Evolutionary conservation across 2,888 invertebrate genomes (phyloP).

Genomic region (Agonopterix arenella): DNA sequence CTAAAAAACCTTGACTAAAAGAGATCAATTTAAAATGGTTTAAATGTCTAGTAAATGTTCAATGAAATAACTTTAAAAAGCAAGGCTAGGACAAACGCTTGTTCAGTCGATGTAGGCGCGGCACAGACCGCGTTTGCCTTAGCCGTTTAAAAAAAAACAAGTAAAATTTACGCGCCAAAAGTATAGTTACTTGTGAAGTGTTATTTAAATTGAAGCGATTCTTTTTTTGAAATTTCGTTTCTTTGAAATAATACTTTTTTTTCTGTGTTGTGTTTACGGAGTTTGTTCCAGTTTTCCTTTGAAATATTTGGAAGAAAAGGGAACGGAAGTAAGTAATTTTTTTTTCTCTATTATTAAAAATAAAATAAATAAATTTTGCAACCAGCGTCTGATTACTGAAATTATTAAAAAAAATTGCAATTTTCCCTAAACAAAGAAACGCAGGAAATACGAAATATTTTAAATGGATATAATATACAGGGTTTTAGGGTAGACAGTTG

Average conservation of each 20-base stretch:
- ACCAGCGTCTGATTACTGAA: too few species aligned
- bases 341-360: too few species aligned
- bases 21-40: neutral
- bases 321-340: constrained; percentile 21
- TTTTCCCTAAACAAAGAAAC: too few species aligned
- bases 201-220: constrained; percentile 25
- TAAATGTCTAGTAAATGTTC: constrained; percentile 5
- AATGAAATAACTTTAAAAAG: constrained; percentile 30
- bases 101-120: constrained; percentile 45
- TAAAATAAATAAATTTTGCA: neutral
- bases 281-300: constrained; percentile 30
- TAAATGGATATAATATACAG: too few species aligned
- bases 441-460: too few species aligned
- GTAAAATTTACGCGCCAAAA: constrained; percentile 41
- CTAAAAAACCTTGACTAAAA: neutral
- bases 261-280: constrained; percentile 29
- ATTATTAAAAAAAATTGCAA: too few species aligned
- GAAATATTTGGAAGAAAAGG: constrained; percentile 25
- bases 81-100: constrained; percentile 29
- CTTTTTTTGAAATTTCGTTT: neutral
- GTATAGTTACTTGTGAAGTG: constrained; percentile 47
- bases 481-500: too few species aligned
- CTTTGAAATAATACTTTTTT: constrained; percentile 14
- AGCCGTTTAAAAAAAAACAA: constrained; percentile 24
- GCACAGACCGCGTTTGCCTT: constrained; percentile 39